Evolutionary conservation across 2,113 vertebrate genomes (phyloP), one percentile per base, ranked within the genome.

Genomic region (Kryptolebias marmoratus): DNA sequence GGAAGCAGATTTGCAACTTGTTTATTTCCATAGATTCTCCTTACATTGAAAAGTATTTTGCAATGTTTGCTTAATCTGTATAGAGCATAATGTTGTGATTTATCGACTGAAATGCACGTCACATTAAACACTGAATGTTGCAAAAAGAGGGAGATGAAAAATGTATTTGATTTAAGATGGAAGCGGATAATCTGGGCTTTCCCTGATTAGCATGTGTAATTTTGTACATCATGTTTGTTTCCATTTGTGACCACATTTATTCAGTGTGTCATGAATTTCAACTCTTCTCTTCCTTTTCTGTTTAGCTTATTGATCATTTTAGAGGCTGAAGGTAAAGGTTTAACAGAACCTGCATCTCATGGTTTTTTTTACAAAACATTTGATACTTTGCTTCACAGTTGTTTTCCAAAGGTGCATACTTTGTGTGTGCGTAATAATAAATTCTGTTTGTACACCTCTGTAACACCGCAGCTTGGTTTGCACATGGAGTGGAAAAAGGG

Each of bases 271-370:
- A 45, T 76, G 50, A 63, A 59, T 59, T 49, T 36, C 16, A 47
- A 60, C 39, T 60, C 36, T 55, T 15, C 31, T 47, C 1, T 2
- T n/a, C 54, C 4, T 73, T 3, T 27, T 45, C 44, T 16, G 14
- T 14, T 5, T 53, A 39, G 68, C 56, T 49, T 63, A 64, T 82
- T 79, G 72, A 60, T 84, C 44, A 54, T 79, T 76, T n/a, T 16
- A 69, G 45, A 44, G 49, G 55, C n/a, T 73, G 31, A 67, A 60
- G 50, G 52, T 79, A 27, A 70, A 60, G 45, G 56, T 69, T 69
- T 48, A 69, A 64, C 44, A 11, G 62, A 74, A 71, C 22, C 22
- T 22, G 22, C 22, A 22, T 22, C 22, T 22, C 9, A 10, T 8
- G 8, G 39, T 8, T 10, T 30, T 67, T 15, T 68, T 22, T 49